phyloP scores from a whole-genome alignment of 2,888 invertebrate genomes.

The Aphidoletes aphidimyza region DNA sequence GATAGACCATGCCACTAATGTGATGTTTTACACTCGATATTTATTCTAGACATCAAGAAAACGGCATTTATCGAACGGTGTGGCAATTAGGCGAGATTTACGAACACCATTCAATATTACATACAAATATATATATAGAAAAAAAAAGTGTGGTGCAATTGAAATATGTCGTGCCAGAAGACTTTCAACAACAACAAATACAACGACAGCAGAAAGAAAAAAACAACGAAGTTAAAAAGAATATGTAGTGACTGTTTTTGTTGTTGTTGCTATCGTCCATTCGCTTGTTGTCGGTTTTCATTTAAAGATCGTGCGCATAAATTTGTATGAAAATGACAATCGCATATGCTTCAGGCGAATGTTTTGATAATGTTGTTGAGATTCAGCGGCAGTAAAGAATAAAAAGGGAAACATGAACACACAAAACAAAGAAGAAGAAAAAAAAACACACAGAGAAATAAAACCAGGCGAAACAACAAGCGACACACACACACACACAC shows the following conservation, averaged over 20 bases:
- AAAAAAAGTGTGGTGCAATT: too few relatives aligned
- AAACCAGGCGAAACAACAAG: not conserved
- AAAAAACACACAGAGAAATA: not conserved
- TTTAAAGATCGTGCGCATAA: too few relatives aligned
- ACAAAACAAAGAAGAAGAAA: not conserved
- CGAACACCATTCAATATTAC: too few relatives aligned
- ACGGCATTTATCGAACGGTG: not conserved
- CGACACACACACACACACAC: too few relatives aligned
- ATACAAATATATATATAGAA: too few relatives aligned
- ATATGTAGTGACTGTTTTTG: not conserved
- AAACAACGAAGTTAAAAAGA: not conserved
- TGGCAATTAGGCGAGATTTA: not conserved
- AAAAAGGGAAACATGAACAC: not conserved
- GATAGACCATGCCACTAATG: not conserved
- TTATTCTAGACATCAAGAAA: not conserved
- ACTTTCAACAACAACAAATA: not conserved
- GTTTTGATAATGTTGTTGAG: constrained; percentile 20
- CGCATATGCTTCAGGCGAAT: not conserved
- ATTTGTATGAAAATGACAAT: constrained; percentile 23
- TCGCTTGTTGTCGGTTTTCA: not conserved
- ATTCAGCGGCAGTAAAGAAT: not conserved
- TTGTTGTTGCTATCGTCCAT: not conserved
- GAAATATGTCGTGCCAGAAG: too few relatives aligned
- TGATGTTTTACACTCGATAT: not conserved
- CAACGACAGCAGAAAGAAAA: not conserved